Evolutionary conservation across 2,113 vertebrate genomes (phyloP).

Genomic region (Rhizomys pruinosus): DNA sequence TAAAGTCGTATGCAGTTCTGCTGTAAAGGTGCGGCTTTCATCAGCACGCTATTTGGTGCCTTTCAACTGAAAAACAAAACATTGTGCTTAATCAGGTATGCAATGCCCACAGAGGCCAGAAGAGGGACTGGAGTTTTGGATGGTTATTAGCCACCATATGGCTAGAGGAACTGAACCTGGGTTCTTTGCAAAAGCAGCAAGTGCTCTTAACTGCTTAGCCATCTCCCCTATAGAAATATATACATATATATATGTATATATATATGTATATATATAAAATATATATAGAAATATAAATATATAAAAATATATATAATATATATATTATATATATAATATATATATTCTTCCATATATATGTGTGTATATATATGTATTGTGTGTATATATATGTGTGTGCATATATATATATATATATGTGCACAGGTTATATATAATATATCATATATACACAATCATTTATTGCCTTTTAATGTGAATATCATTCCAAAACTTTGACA

Average conservation of each 20-base stretch:
- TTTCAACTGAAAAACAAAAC: neutral
- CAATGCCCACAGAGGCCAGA: no score
- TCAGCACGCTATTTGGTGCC: neutral
- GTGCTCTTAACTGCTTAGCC: no score
- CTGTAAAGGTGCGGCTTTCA: slow-evolving; percentile 20
- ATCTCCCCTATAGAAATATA: no score
- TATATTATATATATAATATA: neutral
- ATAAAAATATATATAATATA: no score
- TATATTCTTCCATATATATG: no score
- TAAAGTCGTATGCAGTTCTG: neutral
- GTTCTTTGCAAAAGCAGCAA: no score
- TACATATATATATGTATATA: no score
- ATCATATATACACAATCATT: neutral
- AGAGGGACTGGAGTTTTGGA: no score
- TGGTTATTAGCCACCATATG: no score
- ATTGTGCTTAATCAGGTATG: neutral
- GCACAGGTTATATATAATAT: no score
- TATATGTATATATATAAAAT: neutral
- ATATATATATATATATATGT: no score
- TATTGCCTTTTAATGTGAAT: slow-evolving; percentile 9
- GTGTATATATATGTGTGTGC: neutral
- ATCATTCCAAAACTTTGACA: slow-evolving; percentile 5
- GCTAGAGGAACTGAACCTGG: no score
- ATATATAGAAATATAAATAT: neutral
- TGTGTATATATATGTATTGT: neutral